Conservation (phyloP, 2,888 invertebrate genomes). For the Slavum lentiscoides region DNA sequence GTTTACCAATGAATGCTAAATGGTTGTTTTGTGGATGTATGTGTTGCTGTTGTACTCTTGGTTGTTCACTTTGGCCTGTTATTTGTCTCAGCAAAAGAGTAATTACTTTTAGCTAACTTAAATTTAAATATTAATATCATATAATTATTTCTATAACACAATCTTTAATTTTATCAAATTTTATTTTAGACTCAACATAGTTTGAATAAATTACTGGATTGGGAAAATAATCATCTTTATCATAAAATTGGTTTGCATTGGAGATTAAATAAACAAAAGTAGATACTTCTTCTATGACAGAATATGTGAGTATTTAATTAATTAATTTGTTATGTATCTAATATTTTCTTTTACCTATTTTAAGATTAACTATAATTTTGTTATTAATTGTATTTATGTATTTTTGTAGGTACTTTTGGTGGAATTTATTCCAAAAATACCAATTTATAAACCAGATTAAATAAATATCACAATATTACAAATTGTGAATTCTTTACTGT, state of each 20-base stretch:
- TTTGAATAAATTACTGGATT: constrained; percentile 91
- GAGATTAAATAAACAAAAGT: constrained; percentile 92
- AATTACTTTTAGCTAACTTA: constrained; percentile 57
- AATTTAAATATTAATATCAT: not conserved
- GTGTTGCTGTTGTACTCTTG: constrained; percentile 97
- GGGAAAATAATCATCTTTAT: constrained; percentile 96
- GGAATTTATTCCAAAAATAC: constrained; percentile 95
- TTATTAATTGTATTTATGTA: constrained; percentile 25
- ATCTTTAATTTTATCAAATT: constrained; percentile 49
- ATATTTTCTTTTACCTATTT: not conserved
- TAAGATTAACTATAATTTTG: not conserved
- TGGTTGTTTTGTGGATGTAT: constrained; percentile 98
- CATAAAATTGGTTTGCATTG: constrained; percentile 92
- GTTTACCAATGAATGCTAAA: constrained; percentile 93
- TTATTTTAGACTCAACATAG: constrained; percentile 83
- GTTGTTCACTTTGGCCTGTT: constrained; percentile 98
- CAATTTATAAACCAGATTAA: constrained; percentile 93
- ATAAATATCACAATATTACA: constrained; percentile 27
- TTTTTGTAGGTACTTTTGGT: constrained; percentile 74
- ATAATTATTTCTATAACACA: not conserved
- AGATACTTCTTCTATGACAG: constrained; percentile 96
- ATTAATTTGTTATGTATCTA: no score
- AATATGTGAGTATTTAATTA: constrained; percentile 73
- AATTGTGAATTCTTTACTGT: not conserved
- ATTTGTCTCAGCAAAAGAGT: constrained; percentile 97